Evolutionary conservation across 2,888 invertebrate species (phyloP).

Genomic region (Melanchra persicariae): DNA sequence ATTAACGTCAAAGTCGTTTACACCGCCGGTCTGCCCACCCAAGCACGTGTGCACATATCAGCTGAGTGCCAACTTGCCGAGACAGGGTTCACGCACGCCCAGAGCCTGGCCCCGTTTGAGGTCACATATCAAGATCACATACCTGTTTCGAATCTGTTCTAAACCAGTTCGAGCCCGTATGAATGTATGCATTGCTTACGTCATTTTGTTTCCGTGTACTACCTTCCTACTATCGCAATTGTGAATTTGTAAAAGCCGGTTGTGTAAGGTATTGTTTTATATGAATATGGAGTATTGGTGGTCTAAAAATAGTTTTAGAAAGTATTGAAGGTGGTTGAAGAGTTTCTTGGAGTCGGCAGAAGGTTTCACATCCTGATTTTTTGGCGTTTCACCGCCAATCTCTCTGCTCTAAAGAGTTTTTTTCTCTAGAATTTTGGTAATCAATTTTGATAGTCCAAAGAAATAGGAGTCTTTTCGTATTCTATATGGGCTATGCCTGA

Average conservation of each 20-base stretch:
- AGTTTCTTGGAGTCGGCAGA: conserved; percentile 53
- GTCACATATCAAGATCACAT: conserved; percentile 88
- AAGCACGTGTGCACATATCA: conserved; percentile 77
- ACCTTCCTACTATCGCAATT: conserved; percentile 66
- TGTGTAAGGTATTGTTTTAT: conserved; percentile 47
- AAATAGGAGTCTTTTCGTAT: not conserved
- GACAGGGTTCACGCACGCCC: conserved; percentile 75
- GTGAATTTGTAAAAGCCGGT: conserved; percentile 58
- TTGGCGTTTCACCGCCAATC: not conserved
- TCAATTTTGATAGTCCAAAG: not conserved
- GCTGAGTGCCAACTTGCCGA: conserved; percentile 60
- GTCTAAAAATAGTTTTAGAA: conserved; percentile 63
- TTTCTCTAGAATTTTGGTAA: not conserved
- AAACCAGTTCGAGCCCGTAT: conserved; percentile 76
- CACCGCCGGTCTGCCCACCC: conserved; percentile 68
- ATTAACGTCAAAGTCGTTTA: conserved; percentile 11
- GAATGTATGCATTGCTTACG: conserved; percentile 71
- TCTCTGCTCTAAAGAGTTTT: not conserved
- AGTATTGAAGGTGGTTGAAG: conserved; percentile 71
- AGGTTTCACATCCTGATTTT: not conserved
- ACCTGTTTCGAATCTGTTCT: conserved; percentile 76
- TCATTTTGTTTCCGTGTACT: conserved; percentile 73
- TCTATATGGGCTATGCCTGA: not conserved
- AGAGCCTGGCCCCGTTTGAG: conserved; percentile 79
- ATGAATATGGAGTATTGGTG: conserved; percentile 18